Base-by-base conservation (phyloP, 2,888 invertebrate species). In the Rhodophaea formosa region DNA sequence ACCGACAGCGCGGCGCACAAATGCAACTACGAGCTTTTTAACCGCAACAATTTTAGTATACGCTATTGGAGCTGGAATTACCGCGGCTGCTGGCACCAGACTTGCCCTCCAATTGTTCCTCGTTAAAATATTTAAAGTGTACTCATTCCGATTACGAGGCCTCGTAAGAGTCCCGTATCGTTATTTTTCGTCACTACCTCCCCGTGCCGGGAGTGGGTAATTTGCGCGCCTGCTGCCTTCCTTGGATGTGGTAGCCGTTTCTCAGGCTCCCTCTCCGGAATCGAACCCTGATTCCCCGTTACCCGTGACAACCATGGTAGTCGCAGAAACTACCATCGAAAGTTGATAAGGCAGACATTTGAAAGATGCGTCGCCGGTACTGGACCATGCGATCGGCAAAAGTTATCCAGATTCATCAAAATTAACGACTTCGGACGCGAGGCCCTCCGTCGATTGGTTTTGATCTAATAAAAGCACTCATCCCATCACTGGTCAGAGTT, bases 1-100 rank as follows among this genome's bases (percentile, higher is more conserved):
- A 86, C 86, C 86, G 79, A 80, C 86, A 82, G 86, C 84, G 84
- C 79, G 80, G 78, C 79, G 82, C 85, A 79, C 79, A 79, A 79
- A 86, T 91, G 85, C 88, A 88, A 92, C 91, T 91, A 92, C 91
- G 92, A 92, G 90, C 92, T 91, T 93, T 93, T 93, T 92, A 93
- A 92, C 92, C 92, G 93, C 93, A 94, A 92, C 93, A 94, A 93
- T 92, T 92, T 93, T 93, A 93, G 93, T 94, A 94, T 93, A 93
- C 92, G 91, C 92, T 92, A 88, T 92, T 91, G 91, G 93, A 93
- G 93, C 93, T 94, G 93, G 93, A 93, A 92, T 94, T 94, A 93
- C 93, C 93, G 93, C 93, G 92, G 93, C 93, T 93, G 93, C 93
- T 94, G 93, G 93, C 94, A 93, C 72, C 70, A 72, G 93, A 93